Conservation (phyloP, 2,888 invertebrate genomes). For the Andrena bicolor region DNA sequence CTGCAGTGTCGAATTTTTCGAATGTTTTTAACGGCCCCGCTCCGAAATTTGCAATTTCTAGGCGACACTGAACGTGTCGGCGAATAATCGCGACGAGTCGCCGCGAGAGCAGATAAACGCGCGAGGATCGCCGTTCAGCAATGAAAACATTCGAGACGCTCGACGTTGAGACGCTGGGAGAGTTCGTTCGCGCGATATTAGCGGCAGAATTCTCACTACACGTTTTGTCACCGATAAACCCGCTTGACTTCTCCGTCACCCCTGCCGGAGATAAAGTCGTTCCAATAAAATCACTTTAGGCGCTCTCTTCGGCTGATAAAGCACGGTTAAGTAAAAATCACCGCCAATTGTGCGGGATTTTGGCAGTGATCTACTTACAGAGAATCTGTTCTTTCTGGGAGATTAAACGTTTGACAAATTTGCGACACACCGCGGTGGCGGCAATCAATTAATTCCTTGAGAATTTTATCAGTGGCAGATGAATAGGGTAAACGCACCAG, state of each 20-base stretch:
- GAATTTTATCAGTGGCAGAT: no score
- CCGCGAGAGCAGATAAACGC: constrained; percentile 43
- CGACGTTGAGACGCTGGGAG: neutral
- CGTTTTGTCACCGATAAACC: constrained; percentile 53
- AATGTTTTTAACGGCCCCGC: no score
- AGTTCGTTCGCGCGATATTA: constrained; percentile 36
- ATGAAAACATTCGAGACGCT: constrained; percentile 48
- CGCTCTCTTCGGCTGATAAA: constrained; percentile 23
- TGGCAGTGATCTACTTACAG: no score
- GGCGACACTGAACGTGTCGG: constrained; percentile 27
- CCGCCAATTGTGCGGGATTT: neutral
- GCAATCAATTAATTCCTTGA: no score
- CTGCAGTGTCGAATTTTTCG: no score
- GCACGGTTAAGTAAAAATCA: constrained; percentile 15
- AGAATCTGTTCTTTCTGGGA: no score
- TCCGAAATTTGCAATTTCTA: no score
- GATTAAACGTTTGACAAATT: no score
- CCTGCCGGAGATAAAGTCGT: constrained; percentile 40
- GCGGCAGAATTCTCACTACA: constrained; percentile 42
- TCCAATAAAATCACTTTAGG: constrained; percentile 52
- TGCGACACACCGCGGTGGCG: no score
- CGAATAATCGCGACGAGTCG: constrained; percentile 3
- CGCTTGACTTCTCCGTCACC: constrained; percentile 43
- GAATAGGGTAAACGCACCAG: no score
- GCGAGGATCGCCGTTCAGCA: constrained; percentile 36